Conservation (phyloP, 2,888 invertebrate species). For the Empis stercorea region DNA sequence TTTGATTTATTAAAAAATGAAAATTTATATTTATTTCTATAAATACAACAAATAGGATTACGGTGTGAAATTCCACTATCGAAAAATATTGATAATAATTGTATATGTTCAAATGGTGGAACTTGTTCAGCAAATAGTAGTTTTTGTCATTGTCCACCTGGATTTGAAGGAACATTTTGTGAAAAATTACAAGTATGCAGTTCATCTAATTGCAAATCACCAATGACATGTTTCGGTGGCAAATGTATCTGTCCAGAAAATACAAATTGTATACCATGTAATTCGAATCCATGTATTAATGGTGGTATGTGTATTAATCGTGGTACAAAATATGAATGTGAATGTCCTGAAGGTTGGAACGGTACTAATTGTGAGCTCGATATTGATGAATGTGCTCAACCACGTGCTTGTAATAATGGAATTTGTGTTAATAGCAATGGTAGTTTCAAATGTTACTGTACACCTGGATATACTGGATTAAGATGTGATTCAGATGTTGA, state of each 20-base stretch:
- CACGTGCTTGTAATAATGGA: slow-evolving; percentile 63
- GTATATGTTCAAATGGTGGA: slow-evolving; percentile 33
- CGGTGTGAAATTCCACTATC: slow-evolving; percentile 28
- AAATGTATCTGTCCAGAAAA: slow-evolving; percentile 34
- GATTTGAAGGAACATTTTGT: slow-evolving; percentile 31
- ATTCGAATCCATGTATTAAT: slow-evolving; percentile 48
- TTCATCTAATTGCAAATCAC: slow-evolving; percentile 29
- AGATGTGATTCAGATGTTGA: slow-evolving; percentile 76
- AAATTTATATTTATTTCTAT: too few relatives aligned
- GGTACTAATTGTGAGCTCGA: slow-evolving; percentile 49
- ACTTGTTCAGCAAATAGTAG: slow-evolving; percentile 33
- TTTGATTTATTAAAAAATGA: too few relatives aligned
- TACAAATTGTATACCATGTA: slow-evolving; percentile 40
- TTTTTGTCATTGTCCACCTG: slow-evolving; percentile 31
- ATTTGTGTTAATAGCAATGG: slow-evolving; percentile 68
- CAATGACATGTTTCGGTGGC: slow-evolving; percentile 31
- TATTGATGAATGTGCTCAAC: slow-evolving; percentile 57
- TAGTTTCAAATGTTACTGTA: slow-evolving; percentile 73
- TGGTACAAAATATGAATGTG: slow-evolving; percentile 43
- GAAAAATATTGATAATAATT: slow-evolving; percentile 19
- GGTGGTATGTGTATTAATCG: slow-evolving; percentile 50
- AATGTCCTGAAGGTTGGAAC: slow-evolving; percentile 45
- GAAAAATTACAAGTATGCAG: slow-evolving; percentile 30
- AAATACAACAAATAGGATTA: slow-evolving; percentile 23
- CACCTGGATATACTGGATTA: slow-evolving; percentile 76